Percentiles rank a stretch among this genome's conserved stretches.
Evolutionary conservation across 2,888 invertebrate species (phyloP).

Genomic region (Campoplex nolae): DNA sequence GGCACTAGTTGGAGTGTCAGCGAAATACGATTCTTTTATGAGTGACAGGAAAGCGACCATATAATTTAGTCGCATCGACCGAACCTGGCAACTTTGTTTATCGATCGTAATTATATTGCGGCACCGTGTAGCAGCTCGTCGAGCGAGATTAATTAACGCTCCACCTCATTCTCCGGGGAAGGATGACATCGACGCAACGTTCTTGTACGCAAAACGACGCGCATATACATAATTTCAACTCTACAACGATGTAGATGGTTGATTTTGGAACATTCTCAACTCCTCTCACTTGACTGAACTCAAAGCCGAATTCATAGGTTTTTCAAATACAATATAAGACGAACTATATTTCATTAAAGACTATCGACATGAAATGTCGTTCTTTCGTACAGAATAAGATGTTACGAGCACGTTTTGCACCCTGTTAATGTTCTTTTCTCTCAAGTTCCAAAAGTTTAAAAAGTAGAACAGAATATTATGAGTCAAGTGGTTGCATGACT

Average conservation of each 20-base stretch:
- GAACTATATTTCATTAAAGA: neutral
- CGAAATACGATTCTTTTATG: slow-evolving; percentile 15
- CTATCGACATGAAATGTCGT: neutral
- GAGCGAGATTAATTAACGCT: slow-evolving; percentile 63
- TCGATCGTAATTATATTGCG: slow-evolving; percentile 63
- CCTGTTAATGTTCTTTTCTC: neutral
- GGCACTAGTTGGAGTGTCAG: slow-evolving; percentile 27
- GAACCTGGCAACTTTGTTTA: slow-evolving; percentile 57
- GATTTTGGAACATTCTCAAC: neutral
- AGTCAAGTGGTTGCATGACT: neutral
- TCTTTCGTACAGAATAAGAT: neutral
- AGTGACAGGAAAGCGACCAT: slow-evolving; percentile 48
- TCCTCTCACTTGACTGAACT: too few species aligned
- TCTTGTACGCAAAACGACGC: slow-evolving; percentile 24
- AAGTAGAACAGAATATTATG: neutral
- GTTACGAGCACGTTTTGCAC: neutral
- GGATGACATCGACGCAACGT: slow-evolving; percentile 30
- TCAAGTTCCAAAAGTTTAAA: neutral
- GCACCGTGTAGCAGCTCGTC: slow-evolving; percentile 38
- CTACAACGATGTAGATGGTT: slow-evolving; percentile 6
- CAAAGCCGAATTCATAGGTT: neutral
- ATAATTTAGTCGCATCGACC: slow-evolving; percentile 44
- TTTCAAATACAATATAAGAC: neutral
- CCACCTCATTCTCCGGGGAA: slow-evolving; percentile 40
- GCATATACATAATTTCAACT: slow-evolving; percentile 6